phyloP scores from a whole-genome alignment of 2,888 invertebrate species.

The Lasius platythorax region DNA sequence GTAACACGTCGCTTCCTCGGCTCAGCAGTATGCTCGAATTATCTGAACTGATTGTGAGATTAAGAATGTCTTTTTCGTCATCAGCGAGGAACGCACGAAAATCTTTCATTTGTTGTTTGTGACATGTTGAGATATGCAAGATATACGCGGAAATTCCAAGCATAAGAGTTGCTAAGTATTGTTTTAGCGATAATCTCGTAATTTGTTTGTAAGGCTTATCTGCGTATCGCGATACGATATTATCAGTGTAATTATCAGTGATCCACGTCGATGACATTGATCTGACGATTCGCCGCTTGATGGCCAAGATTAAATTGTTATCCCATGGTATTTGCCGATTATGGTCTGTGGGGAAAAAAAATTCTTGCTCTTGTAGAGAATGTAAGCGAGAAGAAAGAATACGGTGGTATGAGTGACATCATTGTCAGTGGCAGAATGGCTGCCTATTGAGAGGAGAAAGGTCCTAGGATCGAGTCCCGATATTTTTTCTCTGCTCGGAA shows the following conservation, averaged over 20 bases:
- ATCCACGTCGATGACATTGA: neutral
- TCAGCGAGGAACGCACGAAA: neutral
- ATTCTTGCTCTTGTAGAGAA: too few species aligned
- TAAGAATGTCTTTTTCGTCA: neutral
- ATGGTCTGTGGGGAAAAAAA: too few species aligned
- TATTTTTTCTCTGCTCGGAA: too few species aligned
- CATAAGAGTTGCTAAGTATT: neutral
- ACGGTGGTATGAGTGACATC: too few species aligned
- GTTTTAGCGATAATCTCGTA: neutral
- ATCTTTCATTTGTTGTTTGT: neutral
- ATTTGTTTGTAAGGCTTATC: neutral
- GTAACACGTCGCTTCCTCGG: neutral
- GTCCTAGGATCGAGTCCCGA: too few species aligned
- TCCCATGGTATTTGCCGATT: neutral
- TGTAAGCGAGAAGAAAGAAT: too few species aligned
- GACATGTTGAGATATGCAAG: neutral
- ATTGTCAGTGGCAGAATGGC: too few species aligned
- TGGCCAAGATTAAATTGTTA: neutral
- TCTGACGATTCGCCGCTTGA: neutral
- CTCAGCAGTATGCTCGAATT: neutral
- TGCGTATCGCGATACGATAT: neutral
- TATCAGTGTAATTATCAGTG: neutral
- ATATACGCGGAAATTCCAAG: conserved; percentile 10
- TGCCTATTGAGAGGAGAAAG: too few species aligned
- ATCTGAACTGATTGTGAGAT: neutral